phyloP scores from a whole-genome alignment of 2,888 invertebrate genomes.

The Diaperis boleti region DNA sequence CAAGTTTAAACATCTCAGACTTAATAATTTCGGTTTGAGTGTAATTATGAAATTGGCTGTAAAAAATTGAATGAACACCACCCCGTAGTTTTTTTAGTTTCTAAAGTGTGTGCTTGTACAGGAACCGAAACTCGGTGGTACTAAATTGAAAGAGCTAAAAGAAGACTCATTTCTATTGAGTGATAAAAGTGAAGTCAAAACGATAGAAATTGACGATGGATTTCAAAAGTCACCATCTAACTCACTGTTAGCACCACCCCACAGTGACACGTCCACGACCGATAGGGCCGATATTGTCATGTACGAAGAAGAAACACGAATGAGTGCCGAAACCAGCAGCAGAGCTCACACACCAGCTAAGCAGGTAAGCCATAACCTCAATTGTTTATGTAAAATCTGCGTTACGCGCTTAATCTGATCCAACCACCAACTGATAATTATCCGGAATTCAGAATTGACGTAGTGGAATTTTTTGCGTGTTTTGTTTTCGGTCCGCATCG shows the following conservation, averaged over 20 bases:
- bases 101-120: constrained; percentile 47
- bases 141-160: constrained; percentile 54
- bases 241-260: constrained; percentile 37
- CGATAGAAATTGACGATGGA: constrained; percentile 38
- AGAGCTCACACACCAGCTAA: constrained; percentile 64
- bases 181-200: constrained; percentile 43
- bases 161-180: constrained; percentile 49
- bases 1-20: constrained; percentile 43
- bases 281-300: constrained; percentile 66
- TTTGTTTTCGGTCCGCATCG: too few species aligned
- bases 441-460: too few species aligned
- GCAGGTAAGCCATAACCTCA: constrained; percentile 55
- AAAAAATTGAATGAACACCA: background rate
- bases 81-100: constrained; percentile 6
- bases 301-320: constrained; percentile 81
- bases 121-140: constrained; percentile 55
- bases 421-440: too few species aligned
- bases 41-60: constrained; percentile 24
- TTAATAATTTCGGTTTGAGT: constrained; percentile 29
- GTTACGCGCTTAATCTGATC: too few species aligned
- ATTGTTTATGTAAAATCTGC: too few species aligned
- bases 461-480: too few species aligned
- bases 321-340: constrained; percentile 75
- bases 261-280: constrained; percentile 29
- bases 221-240: constrained; percentile 53